phyloP scores from a whole-genome alignment of 1,140 invertebrate genomes.

The Ceratosolen solmsi region DNA sequence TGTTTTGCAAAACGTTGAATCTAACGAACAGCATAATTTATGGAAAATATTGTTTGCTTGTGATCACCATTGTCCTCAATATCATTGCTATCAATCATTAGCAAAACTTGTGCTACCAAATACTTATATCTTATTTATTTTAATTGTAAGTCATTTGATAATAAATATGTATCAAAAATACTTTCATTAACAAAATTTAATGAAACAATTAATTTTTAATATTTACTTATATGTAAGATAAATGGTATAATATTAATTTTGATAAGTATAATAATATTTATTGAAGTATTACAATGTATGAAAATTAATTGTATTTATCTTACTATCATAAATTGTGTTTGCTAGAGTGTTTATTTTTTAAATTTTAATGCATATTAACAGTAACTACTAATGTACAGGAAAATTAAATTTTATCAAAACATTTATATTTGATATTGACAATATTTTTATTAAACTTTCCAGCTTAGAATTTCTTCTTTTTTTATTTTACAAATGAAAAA shows the following conservation, averaged over 20 bases:
- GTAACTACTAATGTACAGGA: no score
- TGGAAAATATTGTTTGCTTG: constrained; percentile 2
- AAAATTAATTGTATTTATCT: background rate
- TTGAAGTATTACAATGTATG: background rate
- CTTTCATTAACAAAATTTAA: no score
- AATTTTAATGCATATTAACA: no score
- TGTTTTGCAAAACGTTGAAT: constrained; percentile 4
- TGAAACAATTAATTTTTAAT: constrained; percentile 28
- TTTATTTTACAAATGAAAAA: no score
- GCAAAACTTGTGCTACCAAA: background rate
- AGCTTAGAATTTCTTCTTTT: no score
- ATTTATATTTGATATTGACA: no score
- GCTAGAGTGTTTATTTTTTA: no score
- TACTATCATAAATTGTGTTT: no score
- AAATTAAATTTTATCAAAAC: no score
- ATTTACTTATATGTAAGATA: background rate
- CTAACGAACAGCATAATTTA: background rate
- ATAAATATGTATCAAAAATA: constrained; percentile 37
- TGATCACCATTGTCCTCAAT: background rate
- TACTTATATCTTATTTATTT: constrained; percentile 31
- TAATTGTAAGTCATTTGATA: constrained; percentile 9
- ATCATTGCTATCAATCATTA: constrained; percentile 1
- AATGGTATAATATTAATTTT: background rate
- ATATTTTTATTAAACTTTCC: no score
- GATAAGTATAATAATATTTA: background rate